Evolutionary conservation across 2,113 vertebrate species (phyloP).

Genomic region (Zosterops borbonicus): DNA sequence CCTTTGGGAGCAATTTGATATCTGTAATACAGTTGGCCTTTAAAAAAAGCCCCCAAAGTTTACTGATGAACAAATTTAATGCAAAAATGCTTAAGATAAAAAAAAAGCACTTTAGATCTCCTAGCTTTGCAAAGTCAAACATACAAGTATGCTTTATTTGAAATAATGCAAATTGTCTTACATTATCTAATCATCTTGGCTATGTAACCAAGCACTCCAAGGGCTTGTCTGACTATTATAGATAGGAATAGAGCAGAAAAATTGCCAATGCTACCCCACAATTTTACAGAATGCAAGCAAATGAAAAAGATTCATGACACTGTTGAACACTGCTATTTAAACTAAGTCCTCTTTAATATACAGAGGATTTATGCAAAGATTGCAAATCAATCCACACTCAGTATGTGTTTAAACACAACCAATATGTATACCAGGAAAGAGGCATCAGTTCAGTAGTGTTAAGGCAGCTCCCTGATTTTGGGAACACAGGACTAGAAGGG

Average conservation of each 20-base stretch:
- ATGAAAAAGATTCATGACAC: neutral
- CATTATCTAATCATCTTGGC: neutral
- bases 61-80: slow-evolving; percentile 2
- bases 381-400: neutral
- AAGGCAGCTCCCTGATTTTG: neutral
- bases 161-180: neutral
- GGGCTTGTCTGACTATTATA: neutral
- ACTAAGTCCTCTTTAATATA: neutral
- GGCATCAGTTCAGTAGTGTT: neutral
- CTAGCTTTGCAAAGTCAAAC: neutral
- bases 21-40: neutral
- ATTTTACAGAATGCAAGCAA: neutral
- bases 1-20: slow-evolving; percentile 28
- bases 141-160: neutral
- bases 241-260: neutral
- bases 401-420: neutral
- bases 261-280: neutral
- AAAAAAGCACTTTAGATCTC: neutral
- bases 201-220: neutral
- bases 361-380: neutral
- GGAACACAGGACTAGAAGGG: neutral
- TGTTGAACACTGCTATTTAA: neutral
- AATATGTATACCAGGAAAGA: neutral
- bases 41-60: neutral
- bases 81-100: slow-evolving; percentile 9